Evolutionary conservation across 1,140 invertebrate genomes (phyloP), one percentile per base, ranked within the genome.

Genomic region (Listronotus oregonensis): DNA sequence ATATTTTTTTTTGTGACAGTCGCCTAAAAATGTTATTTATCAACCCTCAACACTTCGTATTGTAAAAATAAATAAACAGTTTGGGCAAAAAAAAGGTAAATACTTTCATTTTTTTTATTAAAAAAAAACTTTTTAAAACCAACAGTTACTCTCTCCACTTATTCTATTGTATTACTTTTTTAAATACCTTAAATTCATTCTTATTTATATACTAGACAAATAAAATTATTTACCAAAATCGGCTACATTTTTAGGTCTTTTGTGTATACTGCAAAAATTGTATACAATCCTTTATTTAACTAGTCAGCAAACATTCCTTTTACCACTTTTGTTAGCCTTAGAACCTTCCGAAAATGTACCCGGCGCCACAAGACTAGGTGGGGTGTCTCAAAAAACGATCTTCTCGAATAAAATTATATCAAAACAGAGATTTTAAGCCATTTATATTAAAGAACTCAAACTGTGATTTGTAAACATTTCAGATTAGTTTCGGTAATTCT

Each of bases 331-430:
- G 56, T 59, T 59, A 37, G 31, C 31, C 47, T 31, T 17, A 37
- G 56, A 59, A 59, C 56, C 56, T 59, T 47, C 56, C 43, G 44
- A 31, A 49, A 59, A 34, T 42, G 27, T 32, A 49, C 44, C 21
- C 43, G 43, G 43, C 43, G 56, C 56, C 43, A 59, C 44, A 37
- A n/a, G 44, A 32, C 56, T 12, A 59, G 12, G 56, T 31, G 44
- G 56, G 56, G 56, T 49, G 56, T 59, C 56, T 43, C 8, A 49
- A 59, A 34, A 17, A 12, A 42, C 37, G 11, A 27, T 39, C 54
- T 17, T 56, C 21, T 43, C 18, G 32, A 10, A 59, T 47, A 47
- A 59, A 59, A 59, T 59, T 59, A 59, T 59, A 59, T 59, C 56
- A 59, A 59, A 47, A 59, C 44, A 34, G 32, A 32, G 44, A 15